Evolutionary conservation across 2,888 invertebrate species (phyloP), one percentile per base, ranked within the genome.

Genomic region (Tuta absoluta): DNA sequence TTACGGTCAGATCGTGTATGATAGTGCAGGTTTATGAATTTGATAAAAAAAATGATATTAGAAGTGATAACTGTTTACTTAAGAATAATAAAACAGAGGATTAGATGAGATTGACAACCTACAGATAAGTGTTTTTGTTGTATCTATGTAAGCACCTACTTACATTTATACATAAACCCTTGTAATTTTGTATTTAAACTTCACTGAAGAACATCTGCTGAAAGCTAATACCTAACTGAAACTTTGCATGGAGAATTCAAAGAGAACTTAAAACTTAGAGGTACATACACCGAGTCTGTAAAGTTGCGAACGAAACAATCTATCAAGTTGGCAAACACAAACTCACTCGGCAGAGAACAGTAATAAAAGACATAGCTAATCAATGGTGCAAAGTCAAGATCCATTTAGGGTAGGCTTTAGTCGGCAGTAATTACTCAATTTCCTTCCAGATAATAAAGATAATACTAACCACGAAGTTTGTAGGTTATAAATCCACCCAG

Each of bases 401-500:
- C 38, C 28, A 48, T 61, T 49, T 49, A 61, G 49, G 19, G 19
- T 41, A 62, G 33, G 33, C 8, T 10, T 8, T n/a, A n/a, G 38
- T 38, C 53, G 53, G 0, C 19, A 5, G 57, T 71, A 66, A 76
- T 75, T 71, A 71, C 71, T 73, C 67, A 77, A 74, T 72, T 75
- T 67, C 65, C 66, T 70, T 68, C 68, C 71, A 76, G 80, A 81
- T 81, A 82, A 79, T 75, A 75, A 66, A 61, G 62, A 51, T 62
- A 53, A 62, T 70, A 72, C 61, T 76, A 70, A 75, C 69, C 41
- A 49, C 33, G 37, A 62, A 38, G 37, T 24, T 38, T 45, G n/a
- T 19, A 51, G 48, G 73, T 74, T 73, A 79, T 82, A 78, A 81
- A 82, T 81, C 71, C 73, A 66, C 59, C 68, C 64, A 76, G 81